Percentiles rank a stretch among this genome's conserved stretches.
Conservation (phyloP, 2,888 invertebrate genomes). For the Eueremaeus valkanovi region DNA sequence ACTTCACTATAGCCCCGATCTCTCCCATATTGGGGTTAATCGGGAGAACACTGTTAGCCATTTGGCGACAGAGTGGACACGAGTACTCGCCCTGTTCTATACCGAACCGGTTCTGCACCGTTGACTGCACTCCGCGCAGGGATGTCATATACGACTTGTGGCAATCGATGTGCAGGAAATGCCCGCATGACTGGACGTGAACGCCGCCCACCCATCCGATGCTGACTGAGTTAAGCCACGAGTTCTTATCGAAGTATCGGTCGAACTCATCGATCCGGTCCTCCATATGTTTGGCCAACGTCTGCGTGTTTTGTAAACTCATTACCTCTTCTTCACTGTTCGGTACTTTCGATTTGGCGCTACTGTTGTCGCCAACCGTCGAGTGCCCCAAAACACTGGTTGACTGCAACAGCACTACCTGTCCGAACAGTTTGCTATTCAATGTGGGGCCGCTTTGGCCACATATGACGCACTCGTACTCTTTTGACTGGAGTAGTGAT, state of each 20-base stretch:
- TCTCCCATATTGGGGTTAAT: slow-evolving; percentile 58
- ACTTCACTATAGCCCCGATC: slow-evolving; percentile 58
- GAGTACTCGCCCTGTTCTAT: slow-evolving; percentile 73
- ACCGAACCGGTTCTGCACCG: slow-evolving; percentile 40
- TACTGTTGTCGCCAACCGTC: neutral
- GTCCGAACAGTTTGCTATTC: slow-evolving; percentile 75
- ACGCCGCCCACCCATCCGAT: slow-evolving; percentile 87
- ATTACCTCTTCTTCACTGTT: slow-evolving; percentile 31
- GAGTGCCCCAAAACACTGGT: slow-evolving; percentile 62
- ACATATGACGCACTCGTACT: slow-evolving; percentile 94
- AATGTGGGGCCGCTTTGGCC: slow-evolving; percentile 82
- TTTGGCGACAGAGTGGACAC: slow-evolving; percentile 89
- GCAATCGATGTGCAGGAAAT: slow-evolving; percentile 92
- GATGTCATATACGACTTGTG: slow-evolving; percentile 84
- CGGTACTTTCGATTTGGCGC: neutral
- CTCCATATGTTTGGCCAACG: slow-evolving; percentile 61
- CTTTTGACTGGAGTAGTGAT: slow-evolving; percentile 52
- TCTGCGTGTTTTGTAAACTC: slow-evolving; percentile 24
- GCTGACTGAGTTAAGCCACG: slow-evolving; percentile 73
- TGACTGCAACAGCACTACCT: slow-evolving; percentile 78
- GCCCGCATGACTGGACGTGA: slow-evolving; percentile 91
- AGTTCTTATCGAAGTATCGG: slow-evolving; percentile 70
- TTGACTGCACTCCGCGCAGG: slow-evolving; percentile 57
- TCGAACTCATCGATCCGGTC: slow-evolving; percentile 70
- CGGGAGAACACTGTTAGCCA: slow-evolving; percentile 82